phyloP scores from a whole-genome alignment of 2,113 vertebrate species.

The Bubo bubo region DNA sequence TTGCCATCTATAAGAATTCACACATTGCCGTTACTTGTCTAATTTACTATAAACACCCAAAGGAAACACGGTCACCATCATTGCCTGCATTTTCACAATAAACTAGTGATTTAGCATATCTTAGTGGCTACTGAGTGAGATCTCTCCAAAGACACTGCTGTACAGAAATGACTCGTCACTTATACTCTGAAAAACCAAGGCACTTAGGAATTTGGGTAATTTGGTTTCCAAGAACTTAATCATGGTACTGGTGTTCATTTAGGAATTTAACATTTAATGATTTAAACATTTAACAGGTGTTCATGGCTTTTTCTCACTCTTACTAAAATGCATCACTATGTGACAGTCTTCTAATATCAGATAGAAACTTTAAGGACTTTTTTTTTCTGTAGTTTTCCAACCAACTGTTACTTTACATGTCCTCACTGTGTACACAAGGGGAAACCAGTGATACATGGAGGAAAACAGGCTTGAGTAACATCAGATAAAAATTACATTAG shows the following conservation, averaged over 20 bases:
- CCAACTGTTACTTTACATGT: neutral
- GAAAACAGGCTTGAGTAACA: neutral
- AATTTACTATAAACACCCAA: neutral
- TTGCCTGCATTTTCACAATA: neutral
- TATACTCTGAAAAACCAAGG: neutral
- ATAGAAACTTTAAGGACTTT: neutral
- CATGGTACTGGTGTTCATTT: no score
- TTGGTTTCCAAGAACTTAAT: neutral
- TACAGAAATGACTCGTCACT: neutral
- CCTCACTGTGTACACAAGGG: neutral
- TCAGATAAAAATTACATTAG: neutral
- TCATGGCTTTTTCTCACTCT: neutral
- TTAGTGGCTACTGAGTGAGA: neutral
- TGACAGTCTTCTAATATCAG: neutral
- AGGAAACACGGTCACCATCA: fast-evolving
- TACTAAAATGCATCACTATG: neutral
- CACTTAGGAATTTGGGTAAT: neutral
- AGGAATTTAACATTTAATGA: no score
- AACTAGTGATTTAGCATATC: neutral
- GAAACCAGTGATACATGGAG: neutral
- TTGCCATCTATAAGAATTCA: neutral
- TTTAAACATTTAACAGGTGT: neutral
- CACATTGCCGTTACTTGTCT: neutral
- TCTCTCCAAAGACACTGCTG: neutral
- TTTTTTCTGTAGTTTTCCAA: neutral